Percentiles rank a stretch among this genome's conserved stretches.
phyloP scores from a whole-genome alignment of 2,113 vertebrate genomes.

The Salminus brasiliensis region DNA sequence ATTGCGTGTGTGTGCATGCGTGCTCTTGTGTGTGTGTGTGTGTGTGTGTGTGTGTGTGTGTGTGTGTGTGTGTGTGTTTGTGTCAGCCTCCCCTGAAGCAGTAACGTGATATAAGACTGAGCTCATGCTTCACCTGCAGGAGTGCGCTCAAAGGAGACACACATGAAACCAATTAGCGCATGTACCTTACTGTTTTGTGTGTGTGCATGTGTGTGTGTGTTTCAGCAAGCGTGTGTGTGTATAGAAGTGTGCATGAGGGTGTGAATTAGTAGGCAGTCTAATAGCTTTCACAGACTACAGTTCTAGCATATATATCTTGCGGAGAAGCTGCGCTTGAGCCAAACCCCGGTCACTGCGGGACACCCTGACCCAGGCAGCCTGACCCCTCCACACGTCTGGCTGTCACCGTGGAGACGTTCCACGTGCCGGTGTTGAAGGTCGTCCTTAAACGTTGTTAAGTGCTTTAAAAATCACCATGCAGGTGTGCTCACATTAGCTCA shows the following conservation, averaged over 20 bases:
- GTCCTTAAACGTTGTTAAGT: slow-evolving; percentile 23
- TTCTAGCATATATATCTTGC: slow-evolving; percentile 32
- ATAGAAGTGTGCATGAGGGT: background rate
- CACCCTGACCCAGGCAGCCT: slow-evolving; percentile 22
- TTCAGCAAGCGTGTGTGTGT: too few relatives aligned
- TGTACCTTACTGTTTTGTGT: slow-evolving; percentile 44
- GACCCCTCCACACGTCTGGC: slow-evolving; percentile 32
- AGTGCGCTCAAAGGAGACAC: slow-evolving; percentile 44
- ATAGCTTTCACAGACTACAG: slow-evolving; percentile 66
- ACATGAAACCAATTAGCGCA: slow-evolving; percentile 70
- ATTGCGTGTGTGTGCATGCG: background rate
- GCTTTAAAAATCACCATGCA: background rate
- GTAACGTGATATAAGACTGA: slow-evolving; percentile 56
- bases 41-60: background rate
- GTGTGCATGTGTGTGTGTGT: background rate
- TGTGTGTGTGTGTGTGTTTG: slow-evolving; percentile 38
- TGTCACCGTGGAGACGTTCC: slow-evolving; percentile 41
- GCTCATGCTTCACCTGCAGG: slow-evolving; percentile 64
- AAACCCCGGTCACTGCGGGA: slow-evolving; percentile 21
- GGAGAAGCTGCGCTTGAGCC: slow-evolving; percentile 21
- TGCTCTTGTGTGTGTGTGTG: background rate
- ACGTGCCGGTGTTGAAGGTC: slow-evolving; percentile 36
- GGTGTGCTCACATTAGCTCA: slow-evolving; percentile 4
- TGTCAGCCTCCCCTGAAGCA: slow-evolving; percentile 19
- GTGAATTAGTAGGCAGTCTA: slow-evolving; percentile 41